A percentile compares a stretch with the other conserved stretches of the same genome.
Conservation (phyloP, 2,113 vertebrate genomes). For the Scopus umbretta region DNA sequence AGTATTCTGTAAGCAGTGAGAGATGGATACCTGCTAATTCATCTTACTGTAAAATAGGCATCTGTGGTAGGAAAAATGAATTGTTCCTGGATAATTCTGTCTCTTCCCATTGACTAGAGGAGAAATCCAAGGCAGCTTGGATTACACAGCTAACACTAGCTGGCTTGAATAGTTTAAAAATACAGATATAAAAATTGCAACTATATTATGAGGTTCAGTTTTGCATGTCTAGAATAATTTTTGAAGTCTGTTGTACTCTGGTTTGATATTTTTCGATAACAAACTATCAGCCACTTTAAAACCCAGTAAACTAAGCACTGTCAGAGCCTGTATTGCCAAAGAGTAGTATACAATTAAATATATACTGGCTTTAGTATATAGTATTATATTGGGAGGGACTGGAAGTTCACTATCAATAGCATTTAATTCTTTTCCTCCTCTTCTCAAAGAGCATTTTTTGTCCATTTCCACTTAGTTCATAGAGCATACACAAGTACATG, state of each 20-base stretch:
- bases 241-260: not conserved
- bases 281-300: not conserved
- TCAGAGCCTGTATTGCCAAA: not conserved
- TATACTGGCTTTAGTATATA: not conserved
- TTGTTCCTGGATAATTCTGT: not conserved
- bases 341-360: not conserved
- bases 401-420: not conserved
- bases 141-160: not conserved
- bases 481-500: not conserved
- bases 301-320: not conserved
- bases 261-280: not conserved
- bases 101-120: not conserved
- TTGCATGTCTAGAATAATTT: not conserved
- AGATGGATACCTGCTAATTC: not conserved
- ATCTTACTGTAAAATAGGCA: not conserved
- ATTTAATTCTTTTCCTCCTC: not conserved
- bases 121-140: not conserved
- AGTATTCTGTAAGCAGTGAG: not conserved
- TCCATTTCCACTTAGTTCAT: not conserved
- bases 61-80: not conserved
- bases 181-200: not conserved
- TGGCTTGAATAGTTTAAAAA: not conserved
- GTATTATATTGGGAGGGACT: not conserved
- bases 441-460: not conserved
- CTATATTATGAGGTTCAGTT: not conserved